Base-by-base conservation (phyloP, 2,113 vertebrate genomes). In the Sceloporus tristichus region DNA sequence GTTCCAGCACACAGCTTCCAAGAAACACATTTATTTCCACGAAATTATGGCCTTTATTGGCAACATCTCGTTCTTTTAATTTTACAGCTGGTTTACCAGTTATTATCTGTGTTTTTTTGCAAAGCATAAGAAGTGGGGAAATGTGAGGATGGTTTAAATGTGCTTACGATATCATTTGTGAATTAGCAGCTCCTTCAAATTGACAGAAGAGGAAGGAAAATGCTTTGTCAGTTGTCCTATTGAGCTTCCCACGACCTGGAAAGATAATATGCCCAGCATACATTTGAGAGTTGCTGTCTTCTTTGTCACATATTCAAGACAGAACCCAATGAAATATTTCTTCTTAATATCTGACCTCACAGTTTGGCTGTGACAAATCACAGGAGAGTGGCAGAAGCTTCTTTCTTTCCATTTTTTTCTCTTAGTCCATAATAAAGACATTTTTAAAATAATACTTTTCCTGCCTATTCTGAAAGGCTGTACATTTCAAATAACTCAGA, bases 41-140 rank as follows among this genome's bases (percentile, higher is more conserved):
- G 95, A 97, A 97, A 97, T 97, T 95, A 96, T 95, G 94, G 95
- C 95, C 96, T 97, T 97, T 97, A 97, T 97, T 97, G 97, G 96
- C 96, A 97, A 97, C 96, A 96, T 96, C 96, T 96, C 97, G 95
- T 97, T 96, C 97, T 97, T 97, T 97, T 97, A 97, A 97, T 97
- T 97, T 97, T 97, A 97, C 96, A 97, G 96, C 97, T 97, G 97
- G 94, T 97, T 97, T 97, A 96, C 97, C 96, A 96, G 96, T 96
- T 97, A 97, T 97, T 96, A 97, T 97, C 96, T 97, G 95, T 96
- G 94, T 96, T 97, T 97, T 97, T 97, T 96, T 96, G 95, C 94
- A 95, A 96, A 96, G 96, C 96, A 96, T 97, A 95, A 96, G 95
- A 95, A 96, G 18, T 95, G 96, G 95, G 95, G 96, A 96, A 97